Conservation (phyloP, 2,113 vertebrate genomes). For the Gobius niger region DNA sequence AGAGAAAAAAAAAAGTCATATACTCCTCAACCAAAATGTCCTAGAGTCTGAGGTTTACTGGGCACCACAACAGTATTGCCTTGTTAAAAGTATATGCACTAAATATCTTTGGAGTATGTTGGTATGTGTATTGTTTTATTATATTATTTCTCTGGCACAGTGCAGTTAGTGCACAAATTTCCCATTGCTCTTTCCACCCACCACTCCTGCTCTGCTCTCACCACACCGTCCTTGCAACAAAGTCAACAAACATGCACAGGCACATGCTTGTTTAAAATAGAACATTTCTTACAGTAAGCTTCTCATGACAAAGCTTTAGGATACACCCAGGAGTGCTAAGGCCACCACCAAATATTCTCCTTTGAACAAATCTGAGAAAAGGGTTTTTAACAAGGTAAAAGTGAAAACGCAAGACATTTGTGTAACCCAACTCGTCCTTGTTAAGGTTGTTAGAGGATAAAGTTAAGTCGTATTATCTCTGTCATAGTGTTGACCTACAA, state of each 20-base stretch:
- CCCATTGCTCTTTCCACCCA: slow-evolving; percentile 29
- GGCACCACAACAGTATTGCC: too few species aligned
- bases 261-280: slow-evolving; percentile 58
- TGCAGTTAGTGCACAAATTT: slow-evolving; percentile 33
- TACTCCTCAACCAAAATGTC: too few species aligned
- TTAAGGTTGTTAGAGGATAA: too few species aligned
- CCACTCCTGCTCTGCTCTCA: slow-evolving; percentile 62
- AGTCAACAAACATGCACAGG: slow-evolving; percentile 69
- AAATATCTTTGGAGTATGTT: neutral
- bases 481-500: too few species aligned
- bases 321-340: slow-evolving; percentile 47
- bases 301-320: slow-evolving; percentile 47
- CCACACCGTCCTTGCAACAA: slow-evolving; percentile 63
- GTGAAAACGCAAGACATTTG: neutral
- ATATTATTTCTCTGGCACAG: neutral
- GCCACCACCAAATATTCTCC: slow-evolving; percentile 39
- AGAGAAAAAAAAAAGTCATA: too few species aligned
- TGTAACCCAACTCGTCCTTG: neutral
- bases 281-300: slow-evolving; percentile 41
- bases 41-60: too few species aligned
- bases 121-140: neutral
- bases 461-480: too few species aligned
- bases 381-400: neutral
- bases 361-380: slow-evolving; percentile 8
- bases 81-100: too few species aligned